These are phyloP conservation scores for Dipodomys spectabilis DNA, from an alignment of 2,113 vertebrate genomes.

Conservation along the genomic window DNA sequence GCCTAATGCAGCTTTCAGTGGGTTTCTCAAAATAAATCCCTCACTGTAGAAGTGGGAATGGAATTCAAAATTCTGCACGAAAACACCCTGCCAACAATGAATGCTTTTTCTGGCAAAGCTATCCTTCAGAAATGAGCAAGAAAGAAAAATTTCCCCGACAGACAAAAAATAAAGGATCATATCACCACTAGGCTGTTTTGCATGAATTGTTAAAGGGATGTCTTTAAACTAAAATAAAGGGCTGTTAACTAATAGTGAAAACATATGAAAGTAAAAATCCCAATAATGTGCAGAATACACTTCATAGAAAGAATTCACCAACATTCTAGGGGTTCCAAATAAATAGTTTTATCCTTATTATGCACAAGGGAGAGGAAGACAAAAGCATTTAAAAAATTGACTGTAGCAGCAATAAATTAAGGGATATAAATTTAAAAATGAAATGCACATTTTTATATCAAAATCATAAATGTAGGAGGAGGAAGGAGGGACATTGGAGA, in stretches of 20 bases:
- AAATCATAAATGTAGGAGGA: not conserved
- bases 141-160: not conserved
- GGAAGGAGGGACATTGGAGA: not conserved
- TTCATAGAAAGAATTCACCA: not conserved
- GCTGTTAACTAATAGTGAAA: not conserved
- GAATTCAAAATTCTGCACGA: too few species aligned
- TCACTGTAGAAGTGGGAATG: not conserved
- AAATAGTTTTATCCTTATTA: not conserved
- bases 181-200: not conserved
- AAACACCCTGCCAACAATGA: not conserved
- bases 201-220: not conserved
- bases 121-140: not conserved
- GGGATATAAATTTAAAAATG: not conserved
- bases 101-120: not conserved
- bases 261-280: not conserved
- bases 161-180: not conserved
- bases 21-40: not conserved
- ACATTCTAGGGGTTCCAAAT: not conserved
- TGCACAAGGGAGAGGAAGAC: not conserved
- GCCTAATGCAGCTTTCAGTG: too few species aligned
- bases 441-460: not conserved
- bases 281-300: not conserved
- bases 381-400: not conserved
- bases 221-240: not conserved
- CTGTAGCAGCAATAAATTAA: not conserved